Base-by-base conservation (phyloP, 2,113 vertebrate species). In the Dicrurus megarhynchus region DNA sequence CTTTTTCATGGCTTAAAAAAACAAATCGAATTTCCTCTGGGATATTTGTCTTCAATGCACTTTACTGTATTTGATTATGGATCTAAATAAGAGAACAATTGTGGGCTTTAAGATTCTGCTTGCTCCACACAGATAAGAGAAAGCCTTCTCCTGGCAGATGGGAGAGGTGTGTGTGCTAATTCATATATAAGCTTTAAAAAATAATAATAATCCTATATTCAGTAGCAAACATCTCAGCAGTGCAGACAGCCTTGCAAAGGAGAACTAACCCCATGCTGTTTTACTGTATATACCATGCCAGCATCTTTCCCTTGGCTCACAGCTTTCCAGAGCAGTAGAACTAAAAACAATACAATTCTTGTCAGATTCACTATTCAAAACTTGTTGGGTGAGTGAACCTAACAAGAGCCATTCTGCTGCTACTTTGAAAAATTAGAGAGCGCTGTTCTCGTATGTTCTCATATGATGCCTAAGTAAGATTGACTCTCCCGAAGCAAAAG, bases 181-280 rank as follows among this genome's bases (percentile, higher is more conserved):
- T 87, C 84, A 81, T 91, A 85, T 22, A 52, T 67, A 77, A 92
- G 63, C 37, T 95, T 95, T 92, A 76, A 92, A 96, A 96, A 68
- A 94, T 65, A 73, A 67, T 75, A 90, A 94, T 80, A 85, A 84
- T 84, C 86, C 94, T 95, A 92, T 88, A 93, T 90, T 95, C 92
- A 89, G 95, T 90, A 96, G 95, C 95, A 96, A 96, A 95, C 77
- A 81, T 94, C 95, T 85, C 86, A 93, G 92, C 89, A 91, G 92
- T 95, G 89, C 95, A 97, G 95, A 92, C 80, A 95, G 93, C 92
- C 95, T 95, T 94, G 86, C 95, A 92, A 97, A 96, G 93, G 84
- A 95, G 88, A 96, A 92, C 93, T 90, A 95, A 92, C 82, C 83
- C 89, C 95, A 92, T 93, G 95, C 92, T 94, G 93, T 92, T 95